Conservation (phyloP, 2,113 vertebrate species). For the Mastomys natalensis region DNA sequence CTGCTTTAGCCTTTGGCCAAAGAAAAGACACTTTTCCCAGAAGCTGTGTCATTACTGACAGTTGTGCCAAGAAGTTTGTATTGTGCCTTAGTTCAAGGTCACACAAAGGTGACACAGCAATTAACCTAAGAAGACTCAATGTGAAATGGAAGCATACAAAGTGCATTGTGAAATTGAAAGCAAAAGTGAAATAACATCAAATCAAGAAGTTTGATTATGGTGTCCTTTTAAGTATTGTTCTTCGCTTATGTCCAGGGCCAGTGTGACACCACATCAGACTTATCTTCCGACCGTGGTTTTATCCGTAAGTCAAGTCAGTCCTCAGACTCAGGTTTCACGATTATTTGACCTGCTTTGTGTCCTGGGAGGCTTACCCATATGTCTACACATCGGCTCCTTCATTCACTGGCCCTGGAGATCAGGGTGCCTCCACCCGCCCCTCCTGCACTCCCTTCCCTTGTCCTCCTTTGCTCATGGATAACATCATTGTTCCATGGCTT, state of each 20-base stretch:
- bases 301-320: not conserved
- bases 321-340: not conserved
- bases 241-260: not conserved
- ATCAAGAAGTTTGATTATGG: not conserved
- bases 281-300: not conserved
- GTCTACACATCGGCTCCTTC: not conserved
- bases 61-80: conserved; percentile 48
- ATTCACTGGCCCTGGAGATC: not conserved
- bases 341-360: not conserved
- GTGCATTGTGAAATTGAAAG: conserved; percentile 37
- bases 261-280: not conserved
- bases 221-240: not conserved
- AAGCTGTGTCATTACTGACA: conserved; percentile 50
- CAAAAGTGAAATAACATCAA: not conserved
- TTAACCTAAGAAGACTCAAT: conserved; percentile 43
- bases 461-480: not conserved
- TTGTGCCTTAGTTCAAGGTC: conserved; percentile 51
- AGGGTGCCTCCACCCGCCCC: not conserved
- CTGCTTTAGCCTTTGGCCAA: conserved; percentile 22
- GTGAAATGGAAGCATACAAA: conserved; percentile 12
- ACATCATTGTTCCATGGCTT: not conserved
- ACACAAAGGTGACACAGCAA: conserved; percentile 36
- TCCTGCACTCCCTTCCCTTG: not conserved
- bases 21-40: conserved; percentile 53
- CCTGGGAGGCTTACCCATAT: not conserved